Base-by-base conservation (phyloP, 2,797 vertebrate species). In the Anomalospiza imberbis region DNA sequence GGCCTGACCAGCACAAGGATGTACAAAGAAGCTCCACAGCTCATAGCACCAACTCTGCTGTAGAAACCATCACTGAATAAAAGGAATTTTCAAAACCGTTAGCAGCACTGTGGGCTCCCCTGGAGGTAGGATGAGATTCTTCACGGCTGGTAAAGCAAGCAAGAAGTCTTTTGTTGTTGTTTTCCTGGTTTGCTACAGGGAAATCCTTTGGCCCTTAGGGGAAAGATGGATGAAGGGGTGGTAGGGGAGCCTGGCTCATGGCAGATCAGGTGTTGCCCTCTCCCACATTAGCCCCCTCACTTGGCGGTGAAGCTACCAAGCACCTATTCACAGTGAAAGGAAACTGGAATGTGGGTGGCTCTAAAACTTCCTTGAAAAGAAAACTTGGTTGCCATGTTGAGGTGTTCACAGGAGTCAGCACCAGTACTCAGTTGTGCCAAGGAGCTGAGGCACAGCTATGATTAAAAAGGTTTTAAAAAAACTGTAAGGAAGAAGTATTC, bases 101-200 rank as follows among this genome's bases (percentile, higher is more conserved):
- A 40, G 29, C 22, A 42, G 84, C n/a, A 26, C 67, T 4, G 7
- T 6, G 12, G 71, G 24, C 47, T 89, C 15, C 65, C 36, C 44
- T 54, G 25, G 85, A 96, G 95, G 91, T 89, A 96, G 87, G 72
- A 71, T 22, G 74, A 63, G 32, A 62, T 10, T 48, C 45, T 82
- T 80, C 17, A 19, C 3, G 36, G n/a, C 40, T 48, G 25, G 7
- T 42, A 66, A 86, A 85, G 72, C 36, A 34, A 34, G 34, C 0
- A 7, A 63, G 32, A 67, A 53, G 67, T 62, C 58, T 68, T 47
- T 45, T 44, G 40, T 38, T 88, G 31, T 25, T 71, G 20, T 67
- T 76, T 87, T 72, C 29, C 34, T 78, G 79, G 54, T 48, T 90
- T 74, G 60, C 60, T 77, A 45, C 48, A 82, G 31, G 40, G 62